A percentile compares a stretch with the other conserved stretches of the same genome.
These are phyloP conservation scores for Cottus gobio DNA, from an alignment of 2,113 vertebrate species.

Conservation along the genomic window DNA sequence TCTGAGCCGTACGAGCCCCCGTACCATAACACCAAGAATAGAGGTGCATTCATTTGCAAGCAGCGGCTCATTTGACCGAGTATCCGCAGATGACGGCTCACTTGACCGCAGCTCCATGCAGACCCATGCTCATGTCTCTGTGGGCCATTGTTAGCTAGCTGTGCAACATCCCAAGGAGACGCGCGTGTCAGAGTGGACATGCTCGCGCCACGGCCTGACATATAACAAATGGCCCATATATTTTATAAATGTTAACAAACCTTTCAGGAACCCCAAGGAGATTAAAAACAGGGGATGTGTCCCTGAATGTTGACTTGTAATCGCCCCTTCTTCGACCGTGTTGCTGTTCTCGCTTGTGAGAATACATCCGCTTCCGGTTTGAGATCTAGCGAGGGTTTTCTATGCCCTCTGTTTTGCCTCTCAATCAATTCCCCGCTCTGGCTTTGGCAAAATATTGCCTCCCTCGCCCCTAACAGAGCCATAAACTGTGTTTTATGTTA, in stretches of 20 bases:
- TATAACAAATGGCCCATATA: neutral
- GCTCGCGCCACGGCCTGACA: neutral
- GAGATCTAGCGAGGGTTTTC: rapidly evolving
- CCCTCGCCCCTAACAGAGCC: neutral
- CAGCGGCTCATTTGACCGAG: too few species aligned
- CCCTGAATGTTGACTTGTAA: neutral
- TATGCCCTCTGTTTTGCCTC: neutral
- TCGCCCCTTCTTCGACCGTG: neutral
- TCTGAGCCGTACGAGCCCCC: too few species aligned
- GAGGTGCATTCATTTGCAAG: too few species aligned
- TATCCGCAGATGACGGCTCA: too few species aligned
- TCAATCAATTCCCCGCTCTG: neutral
- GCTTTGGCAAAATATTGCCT: neutral
- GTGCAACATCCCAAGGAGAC: neutral
- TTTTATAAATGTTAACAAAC: neutral
- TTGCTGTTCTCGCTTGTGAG: neutral
- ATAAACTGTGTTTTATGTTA: neutral
- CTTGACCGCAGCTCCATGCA: too few species aligned
- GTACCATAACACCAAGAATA: too few species aligned
- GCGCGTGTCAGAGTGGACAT: neutral
- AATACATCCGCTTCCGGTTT: neutral
- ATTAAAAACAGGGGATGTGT: neutral
- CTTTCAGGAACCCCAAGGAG: neutral
- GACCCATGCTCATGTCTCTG: neutral
- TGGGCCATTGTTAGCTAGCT: neutral